Percentiles rank a stretch among this genome's conserved stretches.
phyloP scores from a whole-genome alignment of 1,140 invertebrate species.

The Monochamus saltuarius region DNA sequence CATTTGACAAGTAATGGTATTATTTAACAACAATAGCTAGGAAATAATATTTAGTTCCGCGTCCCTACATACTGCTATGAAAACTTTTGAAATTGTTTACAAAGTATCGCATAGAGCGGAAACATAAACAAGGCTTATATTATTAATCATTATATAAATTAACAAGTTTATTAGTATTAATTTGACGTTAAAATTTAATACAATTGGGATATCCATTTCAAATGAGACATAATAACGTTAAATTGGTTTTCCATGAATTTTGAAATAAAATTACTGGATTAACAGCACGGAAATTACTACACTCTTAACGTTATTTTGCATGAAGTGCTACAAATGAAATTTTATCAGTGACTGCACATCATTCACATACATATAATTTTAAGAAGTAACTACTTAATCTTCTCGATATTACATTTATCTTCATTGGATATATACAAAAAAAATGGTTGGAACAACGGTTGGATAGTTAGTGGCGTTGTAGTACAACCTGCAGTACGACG shows the following conservation, averaged over 20 bases:
- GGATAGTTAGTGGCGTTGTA: too few species aligned
- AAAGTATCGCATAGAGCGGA: slow-evolving; percentile 4
- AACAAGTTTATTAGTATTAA: slow-evolving; percentile 14
- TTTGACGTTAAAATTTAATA: slow-evolving; percentile 16
- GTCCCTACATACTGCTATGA: neutral
- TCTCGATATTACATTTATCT: too few species aligned
- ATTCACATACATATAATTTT: too few species aligned
- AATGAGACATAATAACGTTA: slow-evolving; percentile 9
- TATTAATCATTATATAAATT: too few species aligned
- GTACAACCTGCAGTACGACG: too few species aligned
- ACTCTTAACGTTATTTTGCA: neutral
- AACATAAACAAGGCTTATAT: too few species aligned
- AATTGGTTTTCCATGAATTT: neutral
- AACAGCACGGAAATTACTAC: slow-evolving; percentile 13
- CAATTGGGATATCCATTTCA: slow-evolving; percentile 15
- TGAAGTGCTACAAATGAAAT: neutral
- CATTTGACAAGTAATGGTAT: slow-evolving; percentile 26
- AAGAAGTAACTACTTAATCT: too few species aligned
- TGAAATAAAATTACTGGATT: neutral
- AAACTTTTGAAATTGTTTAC: slow-evolving; percentile 25
- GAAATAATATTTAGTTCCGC: slow-evolving; percentile 27
- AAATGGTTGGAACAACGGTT: too few species aligned
- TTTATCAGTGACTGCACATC: too few species aligned
- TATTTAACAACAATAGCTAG: slow-evolving; percentile 23
- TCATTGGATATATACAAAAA: too few species aligned